A percentile compares a stretch with the other conserved stretches of the same genome.
Conservation (phyloP, 2,797 vertebrate species). For the Lepus townsendii region DNA sequence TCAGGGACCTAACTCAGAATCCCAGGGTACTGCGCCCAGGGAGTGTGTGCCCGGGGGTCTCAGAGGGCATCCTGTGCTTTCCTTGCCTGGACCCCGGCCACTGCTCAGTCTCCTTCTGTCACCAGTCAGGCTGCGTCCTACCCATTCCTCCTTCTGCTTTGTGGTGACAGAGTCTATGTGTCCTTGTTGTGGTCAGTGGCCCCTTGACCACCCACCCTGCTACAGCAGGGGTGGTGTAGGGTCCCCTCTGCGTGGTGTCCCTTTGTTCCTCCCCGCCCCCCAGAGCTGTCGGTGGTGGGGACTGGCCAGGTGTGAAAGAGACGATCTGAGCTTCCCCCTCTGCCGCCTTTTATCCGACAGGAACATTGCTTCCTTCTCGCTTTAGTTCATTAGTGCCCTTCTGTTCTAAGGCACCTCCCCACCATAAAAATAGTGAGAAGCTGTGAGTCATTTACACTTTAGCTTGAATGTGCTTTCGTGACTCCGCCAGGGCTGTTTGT, state of each 20-base stretch:
- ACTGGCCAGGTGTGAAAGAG: neutral
- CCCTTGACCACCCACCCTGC: neutral
- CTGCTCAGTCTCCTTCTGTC: neutral
- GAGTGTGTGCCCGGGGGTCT: too few species aligned
- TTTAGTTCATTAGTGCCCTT: slow-evolving; percentile 47
- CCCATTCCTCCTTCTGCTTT: neutral
- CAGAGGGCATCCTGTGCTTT: too few species aligned
- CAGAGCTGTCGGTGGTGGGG: neutral
- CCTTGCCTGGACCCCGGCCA: neutral
- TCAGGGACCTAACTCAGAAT: neutral
- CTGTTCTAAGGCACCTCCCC: slow-evolving; percentile 46
- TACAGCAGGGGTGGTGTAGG: accelerated
- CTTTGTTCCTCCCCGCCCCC: neutral
- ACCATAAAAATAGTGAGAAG: slow-evolving; percentile 63
- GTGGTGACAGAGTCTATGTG: neutral
- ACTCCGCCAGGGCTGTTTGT: slow-evolving; percentile 51
- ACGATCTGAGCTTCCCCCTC: neutral
- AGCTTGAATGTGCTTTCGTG: slow-evolving; percentile 45
- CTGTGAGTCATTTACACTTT: slow-evolving; percentile 70
- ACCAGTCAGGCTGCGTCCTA: neutral
- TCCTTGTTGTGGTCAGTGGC: neutral
- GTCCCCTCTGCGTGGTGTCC: neutral
- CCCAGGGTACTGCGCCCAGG: neutral
- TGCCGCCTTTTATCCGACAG: neutral
- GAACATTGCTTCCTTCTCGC: neutral